phyloP scores from a whole-genome alignment of 2,888 invertebrate genomes.

The Hirtodrosophila confusa region DNA sequence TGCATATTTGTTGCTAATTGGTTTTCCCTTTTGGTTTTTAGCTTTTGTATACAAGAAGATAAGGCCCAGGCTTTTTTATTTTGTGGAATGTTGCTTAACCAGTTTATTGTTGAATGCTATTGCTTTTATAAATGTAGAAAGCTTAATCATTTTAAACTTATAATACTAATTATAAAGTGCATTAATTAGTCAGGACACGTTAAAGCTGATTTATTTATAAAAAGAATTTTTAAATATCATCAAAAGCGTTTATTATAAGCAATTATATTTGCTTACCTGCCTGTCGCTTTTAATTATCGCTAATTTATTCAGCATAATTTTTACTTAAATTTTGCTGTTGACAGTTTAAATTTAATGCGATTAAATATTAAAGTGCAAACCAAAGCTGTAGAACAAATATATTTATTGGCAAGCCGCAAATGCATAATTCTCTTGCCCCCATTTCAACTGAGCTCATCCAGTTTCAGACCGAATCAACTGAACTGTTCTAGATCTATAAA shows the following conservation, averaged over 20 bases:
- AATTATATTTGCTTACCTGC: conserved; percentile 37
- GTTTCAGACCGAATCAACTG: conserved; percentile 4
- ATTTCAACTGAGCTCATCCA: background rate
- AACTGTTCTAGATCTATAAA: conserved; percentile 35
- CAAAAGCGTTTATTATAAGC: conserved; percentile 39
- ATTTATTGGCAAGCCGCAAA: background rate
- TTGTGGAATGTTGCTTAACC: conserved; percentile 58
- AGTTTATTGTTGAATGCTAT: conserved; percentile 53
- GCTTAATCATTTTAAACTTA: conserved; percentile 42
- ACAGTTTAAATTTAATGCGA: conserved; percentile 17
- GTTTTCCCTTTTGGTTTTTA: conserved; percentile 14
- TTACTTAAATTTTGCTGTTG: conserved; percentile 10
- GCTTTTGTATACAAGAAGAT: conserved; percentile 5
- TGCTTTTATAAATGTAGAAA: conserved; percentile 33
- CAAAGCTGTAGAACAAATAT: background rate
- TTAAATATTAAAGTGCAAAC: conserved; percentile 23
- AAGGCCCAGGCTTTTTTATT: conserved; percentile 23
- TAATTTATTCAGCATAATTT: conserved; percentile 32
- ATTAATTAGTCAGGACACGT: conserved; percentile 64
- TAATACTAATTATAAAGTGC: conserved; percentile 61
- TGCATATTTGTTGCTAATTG: conserved; percentile 17
- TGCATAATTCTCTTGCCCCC: background rate
- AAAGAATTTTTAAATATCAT: conserved; percentile 18
- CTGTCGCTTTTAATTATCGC: conserved; percentile 44
- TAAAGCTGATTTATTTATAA: conserved; percentile 45